Evolutionary conservation across 2,888 invertebrate species (phyloP).

Genomic region (Azorinus chamasolen): DNA sequence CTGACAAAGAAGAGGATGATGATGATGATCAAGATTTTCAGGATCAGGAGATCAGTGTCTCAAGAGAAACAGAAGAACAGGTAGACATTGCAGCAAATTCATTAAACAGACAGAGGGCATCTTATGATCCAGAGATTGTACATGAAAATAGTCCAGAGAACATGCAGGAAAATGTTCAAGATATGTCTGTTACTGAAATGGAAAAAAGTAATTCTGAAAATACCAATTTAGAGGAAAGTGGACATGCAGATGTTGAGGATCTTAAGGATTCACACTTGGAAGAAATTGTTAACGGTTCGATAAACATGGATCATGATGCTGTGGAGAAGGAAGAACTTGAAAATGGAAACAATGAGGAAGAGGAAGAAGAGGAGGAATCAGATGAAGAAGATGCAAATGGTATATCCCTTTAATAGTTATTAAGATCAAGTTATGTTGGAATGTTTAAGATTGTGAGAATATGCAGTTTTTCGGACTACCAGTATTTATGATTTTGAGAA

Average conservation of each 20-base stretch:
- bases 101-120: no score
- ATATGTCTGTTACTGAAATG: no score
- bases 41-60: conserved; percentile 2
- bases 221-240: not conserved
- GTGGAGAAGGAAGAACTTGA: conserved; percentile 1
- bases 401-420: not conserved
- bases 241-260: not conserved
- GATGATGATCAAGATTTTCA: conserved; percentile 8
- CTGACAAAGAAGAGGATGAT: conserved; percentile 12
- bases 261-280: not conserved
- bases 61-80: no score
- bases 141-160: no score
- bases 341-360: conserved; percentile 13
- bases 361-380: conserved; percentile 3
- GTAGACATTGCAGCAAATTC: no score
- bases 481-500: not conserved
- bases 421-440: not conserved
- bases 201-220: conserved; percentile 3
- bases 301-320: conserved; percentile 14
- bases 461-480: not conserved
- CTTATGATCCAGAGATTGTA: no score
- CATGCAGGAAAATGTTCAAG: not conserved
- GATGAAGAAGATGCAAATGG: not conserved
- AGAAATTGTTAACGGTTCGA: no score
- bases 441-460: not conserved